Base-by-base conservation (phyloP, 2,113 vertebrate genomes). In the Clarias batrachus region DNA sequence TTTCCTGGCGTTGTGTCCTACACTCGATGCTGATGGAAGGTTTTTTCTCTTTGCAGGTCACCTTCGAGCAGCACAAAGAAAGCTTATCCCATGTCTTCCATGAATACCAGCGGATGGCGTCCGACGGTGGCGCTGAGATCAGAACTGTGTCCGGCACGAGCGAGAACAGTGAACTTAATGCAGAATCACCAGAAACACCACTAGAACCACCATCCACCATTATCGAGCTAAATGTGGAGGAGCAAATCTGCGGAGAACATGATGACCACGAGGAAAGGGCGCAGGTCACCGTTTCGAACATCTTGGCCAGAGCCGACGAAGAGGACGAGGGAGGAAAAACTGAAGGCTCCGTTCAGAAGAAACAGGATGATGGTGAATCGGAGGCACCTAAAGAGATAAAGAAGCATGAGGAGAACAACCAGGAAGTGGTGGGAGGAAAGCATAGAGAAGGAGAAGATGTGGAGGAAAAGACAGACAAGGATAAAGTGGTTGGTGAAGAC, bases 11-110 rank as follows among this genome's bases (percentile, higher is more conserved):
- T 74, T 11, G 9, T 74, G 2, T 48, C 21, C 6, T 74, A 48
- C 23, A 16, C 48, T 8, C 23, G 77, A 33, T 79, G 54, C 16
- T 57, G 9, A 77, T 17, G 9, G 23, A 33, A 59, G 21, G 78
- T 25, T 57, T 3, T 37, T 48, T 81, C n/a, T 92, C 14, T 92
- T 90, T 92, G 12, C 89, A 99, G 98, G 98, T 99, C 70, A 95
- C 97, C 86, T 99, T 97, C 91, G 98, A 99, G 95, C 95, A 97
- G 91, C 98, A 99, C 93, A 99, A 97, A 90, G 96, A 97, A 84
- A 97, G 91, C 87, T 94, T 99, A 91, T 96, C 97, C 73, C 95
- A 66, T 83, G 94, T 97, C 91, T 98, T 97, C 90, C 94, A 91
- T 19, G 97, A 98, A 86, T 98, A 98, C 92, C 96, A 98, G 90